These are phyloP conservation scores for Hexactinellida sp. DNA, from an alignment of 37 sponge, comb jelly and placozoan species.

Conservation along the genomic window DNA sequence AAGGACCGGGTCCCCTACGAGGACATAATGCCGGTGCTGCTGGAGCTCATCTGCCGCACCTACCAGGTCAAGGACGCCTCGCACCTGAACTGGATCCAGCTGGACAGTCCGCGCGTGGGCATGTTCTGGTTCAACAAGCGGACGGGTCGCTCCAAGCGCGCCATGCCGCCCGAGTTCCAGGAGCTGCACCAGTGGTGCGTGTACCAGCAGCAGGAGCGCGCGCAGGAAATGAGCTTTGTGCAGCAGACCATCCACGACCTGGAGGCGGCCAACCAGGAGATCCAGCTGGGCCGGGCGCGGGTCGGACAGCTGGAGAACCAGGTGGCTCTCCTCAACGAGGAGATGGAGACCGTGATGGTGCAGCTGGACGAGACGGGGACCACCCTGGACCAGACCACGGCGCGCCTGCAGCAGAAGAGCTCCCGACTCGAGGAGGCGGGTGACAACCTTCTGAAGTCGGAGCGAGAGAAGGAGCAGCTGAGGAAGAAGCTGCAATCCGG, in stretches of 20 bases:
- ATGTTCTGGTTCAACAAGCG: conserved; percentile 70
- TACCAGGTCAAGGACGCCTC: conserved; percentile 62
- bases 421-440: conserved; percentile 20
- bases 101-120: conserved; percentile 42
- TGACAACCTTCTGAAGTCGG: conserved; percentile 25
- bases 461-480: conserved; percentile 27
- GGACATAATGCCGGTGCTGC: conserved; percentile 57
- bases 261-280: conserved; percentile 35
- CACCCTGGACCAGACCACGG: conserved; percentile 51
- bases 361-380: conserved; percentile 62
- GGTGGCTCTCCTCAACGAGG: conserved; percentile 42
- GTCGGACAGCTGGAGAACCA: conserved; percentile 44
- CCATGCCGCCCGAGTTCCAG: conserved; percentile 19
- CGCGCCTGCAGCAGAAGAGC: conserved; percentile 35
- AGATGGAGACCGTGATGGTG: conserved; percentile 45
- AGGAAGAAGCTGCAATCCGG: background rate
- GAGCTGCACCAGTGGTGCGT: conserved; percentile 19
- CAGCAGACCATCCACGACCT: conserved; percentile 27
- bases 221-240: conserved; percentile 50
- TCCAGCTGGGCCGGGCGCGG: conserved; percentile 37
- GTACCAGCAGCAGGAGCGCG: conserved; percentile 24
- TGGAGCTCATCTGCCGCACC: conserved; percentile 50
- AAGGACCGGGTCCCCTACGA: conserved; percentile 46
- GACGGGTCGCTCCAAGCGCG: conserved; percentile 31
- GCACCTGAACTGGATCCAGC: conserved; percentile 61